phyloP scores from a whole-genome alignment of 2,888 invertebrate species.

The Alitta virens region DNA sequence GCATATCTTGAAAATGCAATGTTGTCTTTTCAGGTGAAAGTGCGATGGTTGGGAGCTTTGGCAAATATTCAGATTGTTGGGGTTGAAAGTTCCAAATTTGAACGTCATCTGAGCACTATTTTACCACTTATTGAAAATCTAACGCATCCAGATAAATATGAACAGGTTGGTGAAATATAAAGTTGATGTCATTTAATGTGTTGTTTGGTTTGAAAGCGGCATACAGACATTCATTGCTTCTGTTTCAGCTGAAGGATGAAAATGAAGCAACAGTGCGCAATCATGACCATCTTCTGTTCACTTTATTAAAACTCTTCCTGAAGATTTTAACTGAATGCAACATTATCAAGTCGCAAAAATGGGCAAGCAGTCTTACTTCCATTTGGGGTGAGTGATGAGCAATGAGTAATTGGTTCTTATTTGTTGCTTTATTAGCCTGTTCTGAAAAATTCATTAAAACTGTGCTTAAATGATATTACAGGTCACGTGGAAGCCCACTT shows the following conservation, averaged over 20 bases:
- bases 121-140: conserved; percentile 66
- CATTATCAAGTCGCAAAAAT: conserved; percentile 37
- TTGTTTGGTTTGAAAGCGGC: neutral
- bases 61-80: conserved; percentile 77
- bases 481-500: conserved; percentile 60
- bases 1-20: no score
- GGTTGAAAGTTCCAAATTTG: conserved; percentile 72
- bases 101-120: conserved; percentile 64
- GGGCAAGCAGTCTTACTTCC: conserved; percentile 34
- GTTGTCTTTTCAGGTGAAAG: conserved; percentile 62
- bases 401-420: neutral
- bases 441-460: no score
- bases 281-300: conserved; percentile 50
- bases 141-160: conserved; percentile 47
- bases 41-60: conserved; percentile 72
- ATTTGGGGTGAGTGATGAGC: conserved; percentile 45
- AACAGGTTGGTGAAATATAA: conserved; percentile 24
- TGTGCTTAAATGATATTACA: conserved; percentile 21
- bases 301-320: conserved; percentile 42
- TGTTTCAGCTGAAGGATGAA: conserved; percentile 25
- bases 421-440: neutral
- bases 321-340: conserved; percentile 48
- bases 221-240: neutral
- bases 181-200: neutral
- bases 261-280: conserved; percentile 34